Percentiles rank a stretch among this genome's conserved stretches.
Evolutionary conservation across 1,140 invertebrate genomes (phyloP).

Genomic region (Trachelipus rathkii): DNA sequence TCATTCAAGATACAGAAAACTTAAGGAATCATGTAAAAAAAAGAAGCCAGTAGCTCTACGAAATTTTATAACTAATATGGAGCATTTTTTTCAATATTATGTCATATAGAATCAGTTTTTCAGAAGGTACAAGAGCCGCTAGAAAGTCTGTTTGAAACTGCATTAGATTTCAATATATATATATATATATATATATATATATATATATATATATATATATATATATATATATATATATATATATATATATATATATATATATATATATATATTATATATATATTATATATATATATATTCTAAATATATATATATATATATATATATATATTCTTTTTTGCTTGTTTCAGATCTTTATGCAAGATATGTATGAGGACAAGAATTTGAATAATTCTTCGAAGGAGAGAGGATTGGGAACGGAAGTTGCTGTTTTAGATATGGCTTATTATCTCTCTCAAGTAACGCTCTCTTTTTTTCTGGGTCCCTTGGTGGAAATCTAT

Average conservation of each 20-base stretch:
- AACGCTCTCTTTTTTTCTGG: conserved; percentile 52
- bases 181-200: conserved; percentile 1
- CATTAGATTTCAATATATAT: background rate
- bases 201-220: background rate
- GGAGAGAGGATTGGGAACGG: conserved; percentile 52
- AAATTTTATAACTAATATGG: too few species aligned
- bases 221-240: conserved; percentile 3
- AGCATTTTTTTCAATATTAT: too few species aligned
- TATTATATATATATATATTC: too few species aligned
- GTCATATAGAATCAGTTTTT: too few species aligned
- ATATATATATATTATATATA: conserved; percentile 6
- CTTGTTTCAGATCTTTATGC: conserved; percentile 30
- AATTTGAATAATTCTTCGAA: background rate
- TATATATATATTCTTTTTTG: background rate
- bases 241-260: background rate
- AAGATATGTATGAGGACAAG: conserved; percentile 22
- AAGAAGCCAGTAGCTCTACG: too few species aligned
- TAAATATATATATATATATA: too few species aligned
- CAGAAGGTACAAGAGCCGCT: too few species aligned
- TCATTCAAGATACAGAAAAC: too few species aligned
- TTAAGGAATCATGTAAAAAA: too few species aligned
- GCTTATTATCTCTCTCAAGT: conserved; percentile 56
- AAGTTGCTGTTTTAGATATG: conserved; percentile 53
- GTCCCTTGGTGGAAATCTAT: conserved; percentile 53
- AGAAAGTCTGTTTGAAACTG: too few species aligned